These are phyloP conservation scores for Lophotis ruficrista DNA, from an alignment of 2,113 vertebrate genomes.

Conservation along the genomic window DNA sequence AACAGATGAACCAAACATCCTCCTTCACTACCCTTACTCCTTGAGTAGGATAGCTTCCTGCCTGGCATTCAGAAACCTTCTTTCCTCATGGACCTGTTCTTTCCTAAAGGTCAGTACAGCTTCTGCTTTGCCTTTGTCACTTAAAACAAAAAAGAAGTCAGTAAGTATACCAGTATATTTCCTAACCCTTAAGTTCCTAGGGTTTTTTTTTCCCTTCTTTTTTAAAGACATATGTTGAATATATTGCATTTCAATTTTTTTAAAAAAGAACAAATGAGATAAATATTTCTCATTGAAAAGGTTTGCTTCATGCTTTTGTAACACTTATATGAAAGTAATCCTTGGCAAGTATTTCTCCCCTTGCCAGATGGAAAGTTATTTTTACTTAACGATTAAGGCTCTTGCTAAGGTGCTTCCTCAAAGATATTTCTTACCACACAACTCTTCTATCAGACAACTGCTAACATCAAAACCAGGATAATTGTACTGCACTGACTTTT, in stretches of 20 bases:
- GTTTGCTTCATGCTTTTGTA: not conserved
- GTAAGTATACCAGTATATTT: not conserved
- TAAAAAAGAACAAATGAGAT: not conserved
- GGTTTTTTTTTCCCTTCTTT: rapidly evolving
- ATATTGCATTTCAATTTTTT: not conserved
- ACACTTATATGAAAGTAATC: not conserved
- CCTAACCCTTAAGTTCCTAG: not conserved
- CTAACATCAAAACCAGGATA: not conserved
- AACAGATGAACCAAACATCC: not conserved
- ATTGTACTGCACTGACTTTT: not conserved
- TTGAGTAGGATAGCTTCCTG: not conserved
- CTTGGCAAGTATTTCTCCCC: not conserved
- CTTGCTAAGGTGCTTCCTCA: not conserved
- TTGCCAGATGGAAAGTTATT: not conserved
- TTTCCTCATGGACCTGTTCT: not conserved
- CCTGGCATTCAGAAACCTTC: not conserved
- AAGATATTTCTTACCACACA: not conserved
- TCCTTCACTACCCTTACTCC: not conserved
- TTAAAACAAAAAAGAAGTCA: not conserved
- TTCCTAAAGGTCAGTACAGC: not conserved
- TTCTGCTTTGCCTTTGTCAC: not conserved
- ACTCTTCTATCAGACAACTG: not conserved
- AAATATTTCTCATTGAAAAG: not conserved
- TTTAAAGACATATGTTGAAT: not conserved
- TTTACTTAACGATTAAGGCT: not conserved